These are phyloP conservation scores for Xestobium rufovillosum DNA, from an alignment of 2,888 invertebrate genomes.

Conservation along the genomic window DNA sequence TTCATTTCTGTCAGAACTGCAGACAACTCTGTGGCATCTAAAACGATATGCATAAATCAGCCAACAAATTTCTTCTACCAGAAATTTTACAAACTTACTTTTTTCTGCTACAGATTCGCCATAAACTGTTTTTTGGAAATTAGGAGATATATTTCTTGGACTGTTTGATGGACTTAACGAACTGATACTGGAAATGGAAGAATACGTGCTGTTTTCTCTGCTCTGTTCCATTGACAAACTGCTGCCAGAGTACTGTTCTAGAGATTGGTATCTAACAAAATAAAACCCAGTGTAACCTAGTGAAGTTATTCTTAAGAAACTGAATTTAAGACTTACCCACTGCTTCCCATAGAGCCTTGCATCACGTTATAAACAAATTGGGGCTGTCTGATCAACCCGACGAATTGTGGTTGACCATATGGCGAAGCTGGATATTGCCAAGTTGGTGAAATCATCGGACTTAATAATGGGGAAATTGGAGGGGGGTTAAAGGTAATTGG, in stretches of 20 bases:
- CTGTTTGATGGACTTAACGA: slow-evolving; percentile 46
- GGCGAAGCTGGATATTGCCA: slow-evolving; percentile 34
- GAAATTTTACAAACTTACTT: slow-evolving; percentile 8
- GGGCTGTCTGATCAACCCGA: slow-evolving; percentile 34
- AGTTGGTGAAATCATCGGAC: slow-evolving; percentile 33
- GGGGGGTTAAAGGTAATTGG: slow-evolving; percentile 32
- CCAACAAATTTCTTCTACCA: too few relatives aligned
- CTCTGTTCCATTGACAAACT: slow-evolving; percentile 28
- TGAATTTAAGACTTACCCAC: slow-evolving; percentile 28
- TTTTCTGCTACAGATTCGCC: too few relatives aligned
- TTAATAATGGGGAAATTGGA: slow-evolving; percentile 33
- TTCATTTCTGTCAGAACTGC: slow-evolving; percentile 33
- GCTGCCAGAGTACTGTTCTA: slow-evolving; percentile 27
- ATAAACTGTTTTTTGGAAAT: too few relatives aligned
- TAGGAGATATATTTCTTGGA: too few relatives aligned
- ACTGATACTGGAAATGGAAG: slow-evolving; percentile 45
- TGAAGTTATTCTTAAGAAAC: slow-evolving; percentile 2
- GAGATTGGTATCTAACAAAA: slow-evolving; percentile 25
- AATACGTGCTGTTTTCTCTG: slow-evolving; percentile 18
- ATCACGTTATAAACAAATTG: slow-evolving; percentile 32
- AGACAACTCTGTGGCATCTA: slow-evolving; percentile 22
- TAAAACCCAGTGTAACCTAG: too few relatives aligned
- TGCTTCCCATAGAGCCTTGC: slow-evolving; percentile 34
- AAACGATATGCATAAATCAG: slow-evolving; percentile 5
- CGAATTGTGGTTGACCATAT: slow-evolving; percentile 31